These are phyloP conservation scores for Neopipo cinnamomea DNA, from an alignment of 2,113 vertebrate genomes.

Conservation along the genomic window DNA sequence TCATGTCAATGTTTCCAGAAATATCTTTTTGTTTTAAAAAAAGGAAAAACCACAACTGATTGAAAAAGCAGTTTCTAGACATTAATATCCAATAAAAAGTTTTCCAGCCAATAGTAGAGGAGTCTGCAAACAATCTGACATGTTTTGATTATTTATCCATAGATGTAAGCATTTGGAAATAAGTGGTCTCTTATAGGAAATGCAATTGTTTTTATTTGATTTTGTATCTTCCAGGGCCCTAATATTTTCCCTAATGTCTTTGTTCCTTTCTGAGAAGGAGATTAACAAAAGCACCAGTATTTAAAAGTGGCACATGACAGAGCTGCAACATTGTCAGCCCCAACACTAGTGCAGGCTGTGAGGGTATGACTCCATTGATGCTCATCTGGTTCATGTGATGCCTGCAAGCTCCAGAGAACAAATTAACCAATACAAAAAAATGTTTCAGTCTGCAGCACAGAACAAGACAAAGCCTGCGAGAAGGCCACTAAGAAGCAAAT, in stretches of 20 bases:
- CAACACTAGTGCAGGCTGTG: not conserved
- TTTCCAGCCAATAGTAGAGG: not conserved
- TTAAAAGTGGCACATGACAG: not conserved
- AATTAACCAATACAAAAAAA: not conserved
- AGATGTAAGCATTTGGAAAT: not conserved
- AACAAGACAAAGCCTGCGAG: not conserved
- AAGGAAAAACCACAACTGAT: not conserved
- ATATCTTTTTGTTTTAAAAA: not conserved
- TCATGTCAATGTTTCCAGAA: slow-evolving; percentile 32
- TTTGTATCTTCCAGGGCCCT: not conserved
- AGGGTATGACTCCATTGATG: not conserved
- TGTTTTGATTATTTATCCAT: not conserved
- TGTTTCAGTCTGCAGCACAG: not conserved
- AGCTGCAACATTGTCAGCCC: not conserved
- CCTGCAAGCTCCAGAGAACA: not conserved
- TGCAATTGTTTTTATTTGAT: not conserved
- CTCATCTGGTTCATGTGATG: not conserved
- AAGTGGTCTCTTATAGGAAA: not conserved
- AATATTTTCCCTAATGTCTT: slow-evolving; percentile 27
- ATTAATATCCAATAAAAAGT: not conserved
- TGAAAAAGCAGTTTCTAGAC: not conserved
- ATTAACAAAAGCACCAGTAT: not conserved
- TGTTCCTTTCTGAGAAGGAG: slow-evolving; percentile 28
- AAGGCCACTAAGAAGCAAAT: not conserved
- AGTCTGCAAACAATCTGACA: not conserved